These are phyloP conservation scores for Trichonephila clavipes DNA, from an alignment of 1,140 invertebrate genomes.

Conservation along the genomic window DNA sequence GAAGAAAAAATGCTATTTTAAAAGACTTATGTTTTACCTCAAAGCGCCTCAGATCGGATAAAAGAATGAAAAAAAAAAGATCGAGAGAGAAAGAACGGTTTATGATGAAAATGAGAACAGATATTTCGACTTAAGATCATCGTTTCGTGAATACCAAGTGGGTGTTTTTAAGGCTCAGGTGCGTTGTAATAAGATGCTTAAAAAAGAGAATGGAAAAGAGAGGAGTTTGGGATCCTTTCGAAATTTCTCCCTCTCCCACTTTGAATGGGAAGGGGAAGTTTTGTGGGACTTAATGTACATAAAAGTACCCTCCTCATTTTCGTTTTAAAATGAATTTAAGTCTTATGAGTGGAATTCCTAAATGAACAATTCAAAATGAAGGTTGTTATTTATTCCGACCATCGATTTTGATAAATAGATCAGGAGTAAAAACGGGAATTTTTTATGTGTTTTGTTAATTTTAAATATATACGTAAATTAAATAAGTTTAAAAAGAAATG, in stretches of 20 bases:
- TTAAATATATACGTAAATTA: no score
- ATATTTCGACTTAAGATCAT: conserved; percentile 68
- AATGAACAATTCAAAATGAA: not conserved
- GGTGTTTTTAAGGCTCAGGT: conserved; percentile 71
- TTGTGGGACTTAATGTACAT: conserved; percentile 8
- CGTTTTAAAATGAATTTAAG: not conserved
- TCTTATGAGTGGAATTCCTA: conserved; percentile 5
- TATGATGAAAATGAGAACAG: conserved; percentile 69
- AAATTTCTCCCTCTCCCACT: not conserved
- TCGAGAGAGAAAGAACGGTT: not conserved
- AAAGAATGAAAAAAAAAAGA: not conserved
- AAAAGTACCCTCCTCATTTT: not conserved
- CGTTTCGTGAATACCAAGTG: conserved; percentile 67
- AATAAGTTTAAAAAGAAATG: no score
- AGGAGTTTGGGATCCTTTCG: conserved; percentile 8
- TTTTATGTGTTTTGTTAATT: no score
- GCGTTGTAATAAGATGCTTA: conserved; percentile 61
- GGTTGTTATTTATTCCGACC: no score
- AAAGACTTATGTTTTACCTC: conserved; percentile 44
- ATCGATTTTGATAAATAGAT: not conserved
- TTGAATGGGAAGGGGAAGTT: not conserved
- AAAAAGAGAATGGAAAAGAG: conserved; percentile 46
- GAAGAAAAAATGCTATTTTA: conserved; percentile 3
- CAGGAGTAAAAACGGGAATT: no score
- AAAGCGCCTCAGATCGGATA: not conserved